These are phyloP conservation scores for Leptestheria dahalacensis DNA, from an alignment of 1,140 invertebrate species.

Conservation along the genomic window DNA sequence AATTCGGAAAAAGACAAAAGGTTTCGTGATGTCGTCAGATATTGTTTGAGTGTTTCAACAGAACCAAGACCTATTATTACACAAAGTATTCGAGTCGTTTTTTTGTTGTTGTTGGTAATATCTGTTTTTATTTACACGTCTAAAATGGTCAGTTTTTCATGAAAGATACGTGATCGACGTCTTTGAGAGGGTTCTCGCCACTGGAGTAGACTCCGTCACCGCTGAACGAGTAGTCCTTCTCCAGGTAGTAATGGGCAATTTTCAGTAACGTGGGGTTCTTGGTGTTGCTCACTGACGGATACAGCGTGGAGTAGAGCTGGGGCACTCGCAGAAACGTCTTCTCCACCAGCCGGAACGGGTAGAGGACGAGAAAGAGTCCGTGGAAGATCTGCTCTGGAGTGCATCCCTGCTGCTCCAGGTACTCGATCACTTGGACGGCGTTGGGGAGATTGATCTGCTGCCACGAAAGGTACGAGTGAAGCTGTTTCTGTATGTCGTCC, in stretches of 20 bases:
- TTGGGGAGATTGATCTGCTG: constrained; percentile 1
- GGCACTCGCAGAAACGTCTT: neutral
- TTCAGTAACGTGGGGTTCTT: constrained; percentile 2
- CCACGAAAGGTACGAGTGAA: neutral
- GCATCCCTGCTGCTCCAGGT: neutral
- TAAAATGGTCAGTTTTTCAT: neutral
- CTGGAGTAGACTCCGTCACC: constrained; percentile 5
- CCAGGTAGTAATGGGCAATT: constrained; percentile 3
- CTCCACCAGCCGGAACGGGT: constrained; percentile 2
- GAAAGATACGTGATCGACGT: neutral
- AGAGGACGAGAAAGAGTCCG: constrained; percentile 6
- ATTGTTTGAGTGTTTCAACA: too few species aligned
- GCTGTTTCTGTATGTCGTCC: neutral
- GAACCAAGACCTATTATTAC: too few species aligned
- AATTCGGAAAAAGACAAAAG: too few species aligned
- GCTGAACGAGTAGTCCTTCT: constrained; percentile 7
- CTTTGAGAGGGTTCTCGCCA: neutral
- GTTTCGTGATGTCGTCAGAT: too few species aligned
- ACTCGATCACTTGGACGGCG: constrained; percentile 4
- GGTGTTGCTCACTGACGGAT: neutral
- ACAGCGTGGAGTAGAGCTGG: neutral
- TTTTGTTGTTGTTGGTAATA: too few species aligned
- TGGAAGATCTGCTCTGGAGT: constrained; percentile 9
- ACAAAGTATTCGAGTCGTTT: too few species aligned
- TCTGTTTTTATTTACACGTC: too few species aligned